Conservation (phyloP, 2,113 vertebrate species). For the Polypterus bichir region DNA sequence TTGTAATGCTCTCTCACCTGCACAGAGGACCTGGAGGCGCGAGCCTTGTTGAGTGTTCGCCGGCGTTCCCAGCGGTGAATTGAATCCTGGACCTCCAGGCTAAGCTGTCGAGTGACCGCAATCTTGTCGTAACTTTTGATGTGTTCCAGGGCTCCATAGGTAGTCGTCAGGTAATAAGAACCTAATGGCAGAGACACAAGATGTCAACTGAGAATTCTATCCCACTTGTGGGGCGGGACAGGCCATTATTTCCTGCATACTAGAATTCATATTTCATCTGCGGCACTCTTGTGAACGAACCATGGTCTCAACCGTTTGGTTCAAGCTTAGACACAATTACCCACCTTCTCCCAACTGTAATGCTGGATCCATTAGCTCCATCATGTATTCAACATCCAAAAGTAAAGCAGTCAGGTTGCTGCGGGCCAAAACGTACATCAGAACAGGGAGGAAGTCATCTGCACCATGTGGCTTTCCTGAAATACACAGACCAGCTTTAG, state of each 20-base stretch:
- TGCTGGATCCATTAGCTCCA: slow-evolving; percentile 94
- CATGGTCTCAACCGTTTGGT: too few relatives aligned
- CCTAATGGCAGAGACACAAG: slow-evolving; percentile 39
- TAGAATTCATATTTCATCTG: too few relatives aligned
- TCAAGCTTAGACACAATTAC: not conserved
- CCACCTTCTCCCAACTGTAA: slow-evolving; percentile 87
- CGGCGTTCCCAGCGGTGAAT: slow-evolving; percentile 91
- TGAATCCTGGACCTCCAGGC: slow-evolving; percentile 86
- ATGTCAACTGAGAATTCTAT: too few relatives aligned
- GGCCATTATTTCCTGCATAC: too few relatives aligned
- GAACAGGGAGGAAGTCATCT: slow-evolving; percentile 91
- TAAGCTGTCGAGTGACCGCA: slow-evolving; percentile 74
- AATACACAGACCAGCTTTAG: slow-evolving; percentile 1
- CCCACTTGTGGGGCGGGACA: too few relatives aligned
- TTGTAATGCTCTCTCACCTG: slow-evolving; percentile 45
- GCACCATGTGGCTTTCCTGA: slow-evolving; percentile 77
- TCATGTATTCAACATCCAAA: slow-evolving; percentile 90
- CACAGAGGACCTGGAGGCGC: slow-evolving; percentile 59
- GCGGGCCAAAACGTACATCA: slow-evolving; percentile 90
- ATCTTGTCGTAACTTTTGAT: slow-evolving; percentile 89
- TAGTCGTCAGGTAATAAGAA: slow-evolving; percentile 92
- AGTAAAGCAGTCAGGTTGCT: slow-evolving; percentile 70
- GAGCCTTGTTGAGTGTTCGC: slow-evolving; percentile 78
- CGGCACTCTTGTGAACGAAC: too few relatives aligned
- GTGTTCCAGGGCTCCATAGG: slow-evolving; percentile 85